These are phyloP conservation scores for Lophotriccus pileatus DNA, from an alignment of 2,797 vertebrate species.

Conservation along the genomic window DNA sequence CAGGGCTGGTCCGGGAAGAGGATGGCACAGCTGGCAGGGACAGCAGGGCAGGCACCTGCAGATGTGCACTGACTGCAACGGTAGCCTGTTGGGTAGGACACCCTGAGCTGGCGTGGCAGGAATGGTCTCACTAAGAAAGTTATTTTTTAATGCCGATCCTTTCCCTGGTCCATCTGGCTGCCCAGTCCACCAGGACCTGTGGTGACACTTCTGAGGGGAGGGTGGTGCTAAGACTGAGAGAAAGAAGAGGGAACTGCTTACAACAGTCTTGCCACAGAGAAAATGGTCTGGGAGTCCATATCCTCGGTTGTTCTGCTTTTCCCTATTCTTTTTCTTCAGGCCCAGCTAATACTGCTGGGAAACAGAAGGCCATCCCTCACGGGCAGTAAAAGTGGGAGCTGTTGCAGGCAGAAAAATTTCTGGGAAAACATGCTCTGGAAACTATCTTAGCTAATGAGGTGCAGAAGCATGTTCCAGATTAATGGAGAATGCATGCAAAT, in stretches of 20 bases:
- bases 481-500: not conserved
- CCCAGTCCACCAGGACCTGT: not conserved
- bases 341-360: not conserved
- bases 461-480: not conserved
- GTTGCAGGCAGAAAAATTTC: not conserved
- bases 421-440: not conserved
- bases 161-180: not conserved
- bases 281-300: not conserved
- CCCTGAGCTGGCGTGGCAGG: not conserved
- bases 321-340: not conserved
- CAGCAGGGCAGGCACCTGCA: not conserved
- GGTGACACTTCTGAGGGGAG: not conserved
- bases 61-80: not conserved
- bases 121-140: not conserved
- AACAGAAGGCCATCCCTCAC: not conserved
- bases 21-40: not conserved
- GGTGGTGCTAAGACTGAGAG: not conserved
- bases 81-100: not conserved
- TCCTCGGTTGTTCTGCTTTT: not conserved
- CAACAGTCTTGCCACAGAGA: accelerated
- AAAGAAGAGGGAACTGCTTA: not conserved
- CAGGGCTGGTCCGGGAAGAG: not conserved
- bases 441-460: not conserved
- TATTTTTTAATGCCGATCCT: not conserved
- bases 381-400: not conserved